A percentile compares a stretch with the other conserved stretches of the same genome.
phyloP scores from a whole-genome alignment of 35 echinoderm and acorn worm species.

The Ptychodera flava region DNA sequence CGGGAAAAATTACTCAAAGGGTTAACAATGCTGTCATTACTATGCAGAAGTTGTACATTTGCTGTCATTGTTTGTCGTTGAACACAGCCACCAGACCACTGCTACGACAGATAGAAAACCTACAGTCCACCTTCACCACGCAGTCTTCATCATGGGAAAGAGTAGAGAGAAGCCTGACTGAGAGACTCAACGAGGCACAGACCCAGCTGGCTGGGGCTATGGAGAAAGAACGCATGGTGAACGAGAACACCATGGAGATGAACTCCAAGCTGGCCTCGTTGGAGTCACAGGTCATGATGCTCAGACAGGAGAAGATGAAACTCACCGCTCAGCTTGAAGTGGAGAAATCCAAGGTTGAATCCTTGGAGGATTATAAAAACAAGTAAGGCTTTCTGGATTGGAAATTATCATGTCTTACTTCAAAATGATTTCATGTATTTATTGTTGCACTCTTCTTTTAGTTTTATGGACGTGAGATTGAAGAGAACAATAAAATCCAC shows the following conservation, averaged over 20 bases:
- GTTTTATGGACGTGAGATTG: too few species aligned
- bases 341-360: constrained; percentile 65
- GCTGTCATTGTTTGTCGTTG: too few species aligned
- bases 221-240: constrained; percentile 70
- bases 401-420: too few species aligned
- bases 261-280: constrained; percentile 72
- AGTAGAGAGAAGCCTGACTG: constrained; percentile 82
- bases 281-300: constrained; percentile 86
- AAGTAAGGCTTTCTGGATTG: too few species aligned
- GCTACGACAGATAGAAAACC: constrained; percentile 88
- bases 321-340: constrained; percentile 55
- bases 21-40: too few species aligned
- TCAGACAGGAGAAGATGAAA: constrained; percentile 81
- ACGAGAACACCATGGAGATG: constrained; percentile 56
- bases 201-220: constrained; percentile 44
- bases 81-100: constrained; percentile 88
- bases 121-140: constrained; percentile 85
- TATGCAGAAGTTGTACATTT: too few species aligned
- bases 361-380: constrained; percentile 70
- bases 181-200: constrained; percentile 68
- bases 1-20: too few species aligned
- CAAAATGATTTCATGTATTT: too few species aligned
- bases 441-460: too few species aligned
- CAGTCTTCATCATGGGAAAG: constrained; percentile 88
- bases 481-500: too few species aligned